These are phyloP conservation scores for Mythimna loreyi DNA, from an alignment of 2,888 invertebrate genomes.

Conservation along the genomic window DNA sequence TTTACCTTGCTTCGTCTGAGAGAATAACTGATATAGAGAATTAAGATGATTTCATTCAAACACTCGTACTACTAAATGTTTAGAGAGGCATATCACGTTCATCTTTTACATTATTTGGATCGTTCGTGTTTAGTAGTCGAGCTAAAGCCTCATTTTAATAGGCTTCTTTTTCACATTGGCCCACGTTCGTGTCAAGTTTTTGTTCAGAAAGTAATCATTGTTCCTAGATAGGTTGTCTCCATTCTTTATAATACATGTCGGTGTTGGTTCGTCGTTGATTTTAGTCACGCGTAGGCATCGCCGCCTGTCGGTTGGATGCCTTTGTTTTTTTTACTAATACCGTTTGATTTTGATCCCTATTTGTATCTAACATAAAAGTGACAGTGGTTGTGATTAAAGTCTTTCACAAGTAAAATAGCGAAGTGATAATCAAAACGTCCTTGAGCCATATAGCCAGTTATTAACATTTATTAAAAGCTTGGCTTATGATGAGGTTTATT, in stretches of 20 bases:
- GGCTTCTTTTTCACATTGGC: constrained; percentile 46
- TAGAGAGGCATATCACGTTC: constrained; percentile 50
- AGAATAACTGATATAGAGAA: constrained; percentile 54
- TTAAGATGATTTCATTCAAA: constrained; percentile 64
- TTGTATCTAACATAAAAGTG: constrained; percentile 44
- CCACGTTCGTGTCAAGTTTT: constrained; percentile 53
- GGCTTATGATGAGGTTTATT: constrained; percentile 14
- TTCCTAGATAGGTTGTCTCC: constrained; percentile 69
- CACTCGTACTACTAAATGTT: constrained; percentile 51
- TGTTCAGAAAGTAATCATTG: constrained; percentile 65
- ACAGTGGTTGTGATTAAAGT: constrained; percentile 42
- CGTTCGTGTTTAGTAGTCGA: constrained; percentile 29
- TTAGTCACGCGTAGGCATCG: constrained; percentile 86
- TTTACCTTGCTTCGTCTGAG: constrained; percentile 59
- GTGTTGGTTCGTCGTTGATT: constrained; percentile 75
- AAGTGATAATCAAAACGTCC: constrained; percentile 23
- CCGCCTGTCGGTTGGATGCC: constrained; percentile 79
- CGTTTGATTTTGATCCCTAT: constrained; percentile 36
- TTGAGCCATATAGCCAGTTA: constrained; percentile 8
- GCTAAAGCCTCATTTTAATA: constrained; percentile 41
- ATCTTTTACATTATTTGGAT: constrained; percentile 40
- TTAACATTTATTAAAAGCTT: constrained; percentile 22
- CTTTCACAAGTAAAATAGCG: constrained; percentile 17
- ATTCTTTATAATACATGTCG: constrained; percentile 74
- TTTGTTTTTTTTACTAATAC: constrained; percentile 67